phyloP scores from a whole-genome alignment of 2,797 vertebrate species.

The Sarcoramphus papa region DNA sequence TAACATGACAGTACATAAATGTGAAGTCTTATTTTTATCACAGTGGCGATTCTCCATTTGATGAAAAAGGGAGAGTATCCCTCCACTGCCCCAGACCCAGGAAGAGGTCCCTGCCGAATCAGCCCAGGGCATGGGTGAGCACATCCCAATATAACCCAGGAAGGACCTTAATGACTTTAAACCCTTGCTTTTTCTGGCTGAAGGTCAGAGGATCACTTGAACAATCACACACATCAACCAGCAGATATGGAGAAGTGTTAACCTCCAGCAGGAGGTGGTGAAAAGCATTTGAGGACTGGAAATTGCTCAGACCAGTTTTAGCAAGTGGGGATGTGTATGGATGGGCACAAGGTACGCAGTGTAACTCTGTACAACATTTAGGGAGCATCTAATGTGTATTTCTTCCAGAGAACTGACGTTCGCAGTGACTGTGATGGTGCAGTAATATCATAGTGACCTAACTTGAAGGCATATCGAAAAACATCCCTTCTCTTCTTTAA shows the following conservation, averaged over 20 bases:
- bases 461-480: background rate
- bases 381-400: background rate
- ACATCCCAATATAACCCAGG: background rate
- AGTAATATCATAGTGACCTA: background rate
- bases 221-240: background rate
- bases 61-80: background rate
- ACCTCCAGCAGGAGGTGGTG: background rate
- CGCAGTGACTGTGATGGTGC: background rate
- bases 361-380: background rate
- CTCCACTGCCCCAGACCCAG: background rate
- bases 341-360: background rate
- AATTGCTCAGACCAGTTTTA: background rate
- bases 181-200: background rate
- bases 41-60: background rate
- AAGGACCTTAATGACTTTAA: background rate
- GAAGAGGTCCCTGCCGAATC: background rate
- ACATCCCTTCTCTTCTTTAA: background rate
- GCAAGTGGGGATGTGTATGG: background rate
- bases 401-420: background rate
- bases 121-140: background rate
- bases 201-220: background rate
- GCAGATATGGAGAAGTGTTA: background rate
- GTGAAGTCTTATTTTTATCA: background rate
- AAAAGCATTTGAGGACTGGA: background rate
- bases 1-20: background rate